Conservation (phyloP, 2,888 invertebrate genomes). For the Balanococcus diminutus region DNA sequence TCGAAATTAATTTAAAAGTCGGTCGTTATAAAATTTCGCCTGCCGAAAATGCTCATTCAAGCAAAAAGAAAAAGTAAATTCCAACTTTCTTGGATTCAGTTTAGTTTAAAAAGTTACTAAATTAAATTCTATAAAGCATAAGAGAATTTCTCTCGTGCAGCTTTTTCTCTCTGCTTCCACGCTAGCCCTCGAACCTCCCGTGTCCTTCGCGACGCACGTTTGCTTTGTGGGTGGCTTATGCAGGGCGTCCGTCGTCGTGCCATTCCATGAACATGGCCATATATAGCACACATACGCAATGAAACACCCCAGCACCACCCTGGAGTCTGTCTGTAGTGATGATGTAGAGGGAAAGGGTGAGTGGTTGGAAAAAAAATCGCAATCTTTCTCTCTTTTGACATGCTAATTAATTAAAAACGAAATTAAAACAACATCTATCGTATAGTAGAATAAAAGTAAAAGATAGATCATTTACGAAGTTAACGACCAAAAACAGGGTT, state of each 20-base stretch:
- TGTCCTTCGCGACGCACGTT: too few relatives aligned
- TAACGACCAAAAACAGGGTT: constrained; percentile 37
- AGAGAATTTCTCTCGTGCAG: neutral
- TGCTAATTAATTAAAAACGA: constrained; percentile 29
- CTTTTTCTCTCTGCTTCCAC: neutral
- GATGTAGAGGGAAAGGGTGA: neutral
- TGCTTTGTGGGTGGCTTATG: too few relatives aligned
- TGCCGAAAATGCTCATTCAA: neutral
- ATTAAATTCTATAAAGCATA: neutral
- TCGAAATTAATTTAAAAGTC: constrained; percentile 10
- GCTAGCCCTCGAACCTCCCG: too few relatives aligned
- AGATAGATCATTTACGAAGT: constrained; percentile 29
- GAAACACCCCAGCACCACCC: neutral
- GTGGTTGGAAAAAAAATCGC: neutral
- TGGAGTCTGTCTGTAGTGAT: too few relatives aligned
- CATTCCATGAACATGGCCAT: too few relatives aligned
- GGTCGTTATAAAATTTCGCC: neutral
- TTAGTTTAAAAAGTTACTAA: constrained; percentile 13
- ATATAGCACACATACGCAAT: too few relatives aligned
- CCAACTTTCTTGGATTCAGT: neutral
- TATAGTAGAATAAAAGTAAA: too few relatives aligned
- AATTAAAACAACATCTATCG: constrained; percentile 10
- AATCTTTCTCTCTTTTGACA: neutral
- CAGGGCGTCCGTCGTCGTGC: too few relatives aligned
- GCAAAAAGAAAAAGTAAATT: neutral